Evolutionary conservation across 2,888 invertebrate genomes (phyloP), one percentile per base, ranked within the genome.

Genomic region (Caenorhabditis drosophilae): DNA sequence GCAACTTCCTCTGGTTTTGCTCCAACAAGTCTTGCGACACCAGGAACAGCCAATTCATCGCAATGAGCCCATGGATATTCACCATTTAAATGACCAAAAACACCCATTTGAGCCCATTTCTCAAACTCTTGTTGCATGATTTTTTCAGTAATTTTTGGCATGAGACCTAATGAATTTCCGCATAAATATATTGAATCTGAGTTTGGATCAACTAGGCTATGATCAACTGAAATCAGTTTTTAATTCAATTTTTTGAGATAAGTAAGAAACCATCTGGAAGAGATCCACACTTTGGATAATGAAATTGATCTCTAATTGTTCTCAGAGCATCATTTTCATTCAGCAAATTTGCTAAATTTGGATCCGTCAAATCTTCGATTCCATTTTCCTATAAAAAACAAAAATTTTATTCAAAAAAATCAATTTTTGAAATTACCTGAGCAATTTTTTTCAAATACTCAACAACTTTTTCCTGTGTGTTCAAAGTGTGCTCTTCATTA

Each of bases 111-210:
- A 9, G 84, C 85, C 88, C 88, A 88, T 61, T 86, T 85, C 12
- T 86, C 81, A 25, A 88, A 67, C 63, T 86, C 85, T 31, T 84
- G 79, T 7, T 84, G 75, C 52, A 87, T 78, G 55, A 84, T 82
- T 16, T 79, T 64, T 54, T 84, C 81, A 0, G 85, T 84, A 2
- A 80, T 81, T 69, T 85, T 86, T 4, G 88, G 87, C 83, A 86
- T 85, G n/a, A 88, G 83, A 11, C 88, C 88, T 2, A 88, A 83
- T 0, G 88, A 88, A 76, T 88, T 86, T 0, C 88, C 88, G 74
- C 87, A 87, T 40, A 88, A 82, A 76, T 88, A 88, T 20, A 88
- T 84, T 67, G 85, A 84, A 26, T 87, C 87, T 23, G 85, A 85
- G 0, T 86, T 84, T 0, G 71, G 76, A 42, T 83, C 69, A 6